Evolutionary conservation across 2,797 vertebrate genomes (phyloP).

Genomic region (Gallirallus australis): DNA sequence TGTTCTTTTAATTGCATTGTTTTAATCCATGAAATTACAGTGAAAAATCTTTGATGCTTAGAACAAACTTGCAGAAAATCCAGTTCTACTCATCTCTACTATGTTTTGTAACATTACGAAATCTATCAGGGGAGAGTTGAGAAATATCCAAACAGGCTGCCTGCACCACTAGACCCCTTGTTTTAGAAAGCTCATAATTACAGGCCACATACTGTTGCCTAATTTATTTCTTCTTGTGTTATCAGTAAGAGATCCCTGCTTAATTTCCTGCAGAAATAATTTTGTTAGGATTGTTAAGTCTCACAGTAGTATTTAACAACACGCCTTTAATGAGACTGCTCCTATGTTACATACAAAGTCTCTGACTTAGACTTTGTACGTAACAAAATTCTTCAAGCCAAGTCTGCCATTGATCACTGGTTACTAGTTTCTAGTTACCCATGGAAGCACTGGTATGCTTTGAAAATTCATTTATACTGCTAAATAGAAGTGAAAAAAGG

Average conservation of each 20-base stretch:
- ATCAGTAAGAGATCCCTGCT: neutral
- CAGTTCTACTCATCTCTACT: neutral
- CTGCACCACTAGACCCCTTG: neutral
- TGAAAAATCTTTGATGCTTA: neutral
- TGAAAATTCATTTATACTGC: neutral
- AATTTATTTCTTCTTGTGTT: neutral
- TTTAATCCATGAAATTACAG: conserved; percentile 5
- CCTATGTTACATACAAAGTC: neutral
- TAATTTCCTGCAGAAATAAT: neutral
- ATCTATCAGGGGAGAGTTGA: neutral
- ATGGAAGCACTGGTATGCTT: neutral
- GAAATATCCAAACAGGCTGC: neutral
- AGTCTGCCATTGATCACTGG: neutral
- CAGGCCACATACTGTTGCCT: neutral
- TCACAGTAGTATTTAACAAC: neutral
- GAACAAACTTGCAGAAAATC: neutral
- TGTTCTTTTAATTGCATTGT: neutral
- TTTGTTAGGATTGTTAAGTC: neutral
- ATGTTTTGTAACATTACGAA: neutral
- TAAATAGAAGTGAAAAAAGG: neutral
- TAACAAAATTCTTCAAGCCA: neutral
- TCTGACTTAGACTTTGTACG: neutral
- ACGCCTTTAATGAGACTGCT: neutral
- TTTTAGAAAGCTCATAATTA: neutral
- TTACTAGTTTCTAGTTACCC: neutral